phyloP scores from a whole-genome alignment of 2,113 vertebrate species.

The Zosterops japonicus region DNA sequence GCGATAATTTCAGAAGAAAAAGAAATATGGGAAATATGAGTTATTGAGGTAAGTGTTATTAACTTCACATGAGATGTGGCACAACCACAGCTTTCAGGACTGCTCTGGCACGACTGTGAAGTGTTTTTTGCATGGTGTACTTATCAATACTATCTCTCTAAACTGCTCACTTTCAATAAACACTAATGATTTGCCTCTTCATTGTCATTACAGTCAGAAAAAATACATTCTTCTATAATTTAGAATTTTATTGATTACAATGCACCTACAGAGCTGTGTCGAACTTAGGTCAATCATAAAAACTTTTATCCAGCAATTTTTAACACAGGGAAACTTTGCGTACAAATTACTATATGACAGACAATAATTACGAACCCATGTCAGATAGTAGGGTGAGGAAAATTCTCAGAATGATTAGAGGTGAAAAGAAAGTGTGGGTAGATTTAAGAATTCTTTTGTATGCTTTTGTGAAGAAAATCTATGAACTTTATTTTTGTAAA shows the following conservation, averaged over 20 bases:
- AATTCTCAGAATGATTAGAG: neutral
- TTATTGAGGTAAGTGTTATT: neutral
- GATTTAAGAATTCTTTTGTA: constrained; percentile 7
- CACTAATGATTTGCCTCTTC: neutral
- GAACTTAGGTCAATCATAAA: neutral
- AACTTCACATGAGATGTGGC: neutral
- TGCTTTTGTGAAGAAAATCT: constrained; percentile 33
- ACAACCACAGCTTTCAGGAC: neutral
- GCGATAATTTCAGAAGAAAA: neutral
- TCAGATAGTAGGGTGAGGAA: neutral
- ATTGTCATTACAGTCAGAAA: neutral
- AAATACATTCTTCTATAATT: neutral
- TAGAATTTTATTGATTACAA: neutral
- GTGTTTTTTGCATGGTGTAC: neutral
- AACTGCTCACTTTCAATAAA: neutral
- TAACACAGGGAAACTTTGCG: neutral
- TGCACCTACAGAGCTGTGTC: neutral
- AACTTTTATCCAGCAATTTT: neutral
- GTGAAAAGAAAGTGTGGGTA: constrained; percentile 5
- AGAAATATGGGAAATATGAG: neutral
- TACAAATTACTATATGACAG: neutral
- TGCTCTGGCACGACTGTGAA: neutral
- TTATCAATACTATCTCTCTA: neutral
- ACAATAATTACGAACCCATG: neutral
- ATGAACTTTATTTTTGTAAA: neutral